phyloP scores from a whole-genome alignment of 2,113 vertebrate genomes.

The Aramus guarauna region DNA sequence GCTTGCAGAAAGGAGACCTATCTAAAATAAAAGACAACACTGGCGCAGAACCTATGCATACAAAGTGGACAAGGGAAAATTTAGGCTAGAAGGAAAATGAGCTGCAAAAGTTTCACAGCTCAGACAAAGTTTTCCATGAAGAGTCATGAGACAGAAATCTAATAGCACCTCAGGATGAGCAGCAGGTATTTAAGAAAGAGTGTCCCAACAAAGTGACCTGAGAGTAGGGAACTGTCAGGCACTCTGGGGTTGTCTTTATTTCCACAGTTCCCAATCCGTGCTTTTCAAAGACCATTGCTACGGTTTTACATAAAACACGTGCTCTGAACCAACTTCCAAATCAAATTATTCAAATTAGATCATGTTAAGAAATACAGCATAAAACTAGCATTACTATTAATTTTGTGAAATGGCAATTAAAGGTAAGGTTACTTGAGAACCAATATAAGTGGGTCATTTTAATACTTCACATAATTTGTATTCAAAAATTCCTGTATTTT shows the following conservation, averaged over 20 bases:
- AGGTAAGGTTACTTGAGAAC: not conserved
- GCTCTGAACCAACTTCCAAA: not conserved
- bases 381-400: not conserved
- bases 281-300: not conserved
- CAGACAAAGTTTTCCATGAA: not conserved
- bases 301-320: not conserved
- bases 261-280: not conserved
- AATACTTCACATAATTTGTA: not conserved
- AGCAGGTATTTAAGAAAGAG: not conserved
- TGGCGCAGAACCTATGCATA: not conserved
- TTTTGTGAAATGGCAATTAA: not conserved
- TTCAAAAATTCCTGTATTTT: not conserved
- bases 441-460: not conserved
- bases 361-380: not conserved
- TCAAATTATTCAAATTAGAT: not conserved
- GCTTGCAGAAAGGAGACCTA: not conserved
- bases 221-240: not conserved
- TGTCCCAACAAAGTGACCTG: not conserved
- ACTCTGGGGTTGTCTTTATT: not conserved
- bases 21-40: not conserved
- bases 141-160: not conserved
- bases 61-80: not conserved
- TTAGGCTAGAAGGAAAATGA: not conserved
- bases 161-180: not conserved
- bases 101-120: not conserved